Percentiles rank a stretch among this genome's conserved stretches.
phyloP scores from a whole-genome alignment of 2,888 invertebrate genomes.

The Chalcosyrphus nemorum region DNA sequence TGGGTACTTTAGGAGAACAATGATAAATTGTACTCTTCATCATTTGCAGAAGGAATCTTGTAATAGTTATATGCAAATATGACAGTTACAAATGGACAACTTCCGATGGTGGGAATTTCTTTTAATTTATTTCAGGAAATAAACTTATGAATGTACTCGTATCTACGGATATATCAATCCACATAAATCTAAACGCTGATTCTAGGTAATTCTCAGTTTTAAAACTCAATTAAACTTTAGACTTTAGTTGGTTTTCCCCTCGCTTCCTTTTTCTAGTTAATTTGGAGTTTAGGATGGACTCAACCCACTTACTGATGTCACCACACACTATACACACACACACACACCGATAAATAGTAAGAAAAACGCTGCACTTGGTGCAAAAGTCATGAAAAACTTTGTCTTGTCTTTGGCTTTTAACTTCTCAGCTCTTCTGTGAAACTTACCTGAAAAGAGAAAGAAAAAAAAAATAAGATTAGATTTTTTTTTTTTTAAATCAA shows the following conservation, averaged over 20 bases:
- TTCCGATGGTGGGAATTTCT: not conserved
- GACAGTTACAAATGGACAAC: conserved; percentile 53
- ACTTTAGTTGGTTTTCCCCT: not conserved
- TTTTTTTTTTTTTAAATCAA: conserved; percentile 2
- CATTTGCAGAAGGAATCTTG: not conserved
- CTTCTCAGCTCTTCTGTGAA: not conserved
- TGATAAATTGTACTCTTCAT: conserved; percentile 31
- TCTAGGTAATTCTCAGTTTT: conserved; percentile 27
- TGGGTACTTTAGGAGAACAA: conserved; percentile 18
- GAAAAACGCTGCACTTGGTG: conserved; percentile 4
- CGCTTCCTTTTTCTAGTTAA: not conserved
- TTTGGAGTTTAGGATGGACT: not conserved
- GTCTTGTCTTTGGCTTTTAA: conserved; percentile 7
- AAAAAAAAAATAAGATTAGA: conserved; percentile 39
- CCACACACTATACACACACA: too few species aligned
- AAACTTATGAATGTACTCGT: not conserved
- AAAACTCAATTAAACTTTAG: conserved; percentile 51
- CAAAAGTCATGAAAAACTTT: conserved; percentile 42
- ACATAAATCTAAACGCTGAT: not conserved
- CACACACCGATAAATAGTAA: too few species aligned
- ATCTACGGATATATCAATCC: not conserved
- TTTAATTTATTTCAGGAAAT: conserved; percentile 15
- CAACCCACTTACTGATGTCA: not conserved
- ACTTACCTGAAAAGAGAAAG: conserved; percentile 66
- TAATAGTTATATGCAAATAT: conserved; percentile 32